Evolutionary conservation across 1,140 invertebrate species (phyloP).

Genomic region (Tyrophagus putrescentiae): DNA sequence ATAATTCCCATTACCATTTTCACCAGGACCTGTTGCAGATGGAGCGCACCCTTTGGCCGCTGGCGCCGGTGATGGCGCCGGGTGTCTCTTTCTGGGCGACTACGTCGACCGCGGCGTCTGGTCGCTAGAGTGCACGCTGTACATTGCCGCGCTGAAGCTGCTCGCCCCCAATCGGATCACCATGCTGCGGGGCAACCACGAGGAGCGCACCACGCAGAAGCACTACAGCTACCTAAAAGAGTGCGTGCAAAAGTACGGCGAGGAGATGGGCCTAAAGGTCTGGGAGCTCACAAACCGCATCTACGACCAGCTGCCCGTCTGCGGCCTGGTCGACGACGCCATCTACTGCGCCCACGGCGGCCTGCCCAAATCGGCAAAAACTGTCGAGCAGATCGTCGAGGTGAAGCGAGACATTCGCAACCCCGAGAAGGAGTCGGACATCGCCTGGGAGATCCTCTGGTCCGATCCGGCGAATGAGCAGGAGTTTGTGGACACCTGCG

Average conservation of each 20-base stretch:
- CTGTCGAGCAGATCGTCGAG: slow-evolving; percentile 33
- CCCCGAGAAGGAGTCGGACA: slow-evolving; percentile 45
- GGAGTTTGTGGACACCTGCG: slow-evolving; percentile 20
- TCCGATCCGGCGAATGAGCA: slow-evolving; percentile 48
- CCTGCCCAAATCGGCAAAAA: no score
- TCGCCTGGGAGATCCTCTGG: slow-evolving; percentile 62
- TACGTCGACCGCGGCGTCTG: slow-evolving; percentile 48
- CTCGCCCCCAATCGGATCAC: slow-evolving; percentile 44
- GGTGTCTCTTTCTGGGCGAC: slow-evolving; percentile 49
- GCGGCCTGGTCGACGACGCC: slow-evolving; percentile 53
- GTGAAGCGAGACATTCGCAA: slow-evolving; percentile 42
- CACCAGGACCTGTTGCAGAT: slow-evolving; percentile 44
- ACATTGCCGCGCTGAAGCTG: slow-evolving; percentile 49
- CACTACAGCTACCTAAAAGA: slow-evolving; percentile 53
- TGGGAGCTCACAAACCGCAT: slow-evolving; percentile 52
- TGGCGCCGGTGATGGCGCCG: slow-evolving; percentile 41
- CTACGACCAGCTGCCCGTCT: slow-evolving; percentile 53
- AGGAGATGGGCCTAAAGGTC: slow-evolving; percentile 42
- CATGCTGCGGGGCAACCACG: slow-evolving; percentile 49
- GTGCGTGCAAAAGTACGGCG: slow-evolving; percentile 50
- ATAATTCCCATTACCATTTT: no score
- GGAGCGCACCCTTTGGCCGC: slow-evolving; percentile 45
- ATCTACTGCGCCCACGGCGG: slow-evolving; percentile 59
- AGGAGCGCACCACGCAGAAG: slow-evolving; percentile 47
- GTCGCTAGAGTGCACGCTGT: slow-evolving; percentile 40